A percentile compares a stretch with the other conserved stretches of the same genome.
phyloP scores from a whole-genome alignment of 2,113 vertebrate genomes.

The Speoplatyrhinus poulsoni region DNA sequence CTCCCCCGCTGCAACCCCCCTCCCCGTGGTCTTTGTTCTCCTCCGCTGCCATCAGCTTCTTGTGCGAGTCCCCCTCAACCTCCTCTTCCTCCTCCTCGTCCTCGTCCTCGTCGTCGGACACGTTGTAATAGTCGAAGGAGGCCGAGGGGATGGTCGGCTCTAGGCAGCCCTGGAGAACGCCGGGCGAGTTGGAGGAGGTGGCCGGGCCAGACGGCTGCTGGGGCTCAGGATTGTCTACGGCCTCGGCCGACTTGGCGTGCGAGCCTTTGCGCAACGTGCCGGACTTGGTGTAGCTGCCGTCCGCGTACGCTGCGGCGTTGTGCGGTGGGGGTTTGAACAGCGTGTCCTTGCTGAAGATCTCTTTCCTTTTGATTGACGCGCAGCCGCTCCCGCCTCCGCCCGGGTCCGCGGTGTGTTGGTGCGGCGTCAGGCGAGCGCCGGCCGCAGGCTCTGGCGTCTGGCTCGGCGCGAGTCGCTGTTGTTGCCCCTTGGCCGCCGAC shows the following conservation, averaged over 20 bases:
- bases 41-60: constrained; percentile 83
- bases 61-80: constrained; percentile 82
- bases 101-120: constrained; percentile 92
- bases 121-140: constrained; percentile 98
- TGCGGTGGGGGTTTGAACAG: constrained; percentile 93
- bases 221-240: constrained; percentile 89
- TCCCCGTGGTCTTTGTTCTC: constrained; percentile 79
- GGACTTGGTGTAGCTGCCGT: constrained; percentile 90
- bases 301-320: constrained; percentile 86
- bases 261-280: constrained; percentile 92
- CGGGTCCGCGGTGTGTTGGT: constrained; percentile 86
- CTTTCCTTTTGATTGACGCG: constrained; percentile 92
- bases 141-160: constrained; percentile 83
- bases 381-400: constrained; percentile 74
- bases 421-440: constrained; percentile 89
- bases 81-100: constrained; percentile 86
- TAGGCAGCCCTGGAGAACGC: constrained; percentile 80
- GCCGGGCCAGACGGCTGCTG: constrained; percentile 86
- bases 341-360: constrained; percentile 99
- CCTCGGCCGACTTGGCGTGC: constrained; percentile 88
- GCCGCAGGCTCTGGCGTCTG: constrained; percentile 83
- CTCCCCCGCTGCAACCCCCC: constrained; percentile 81
- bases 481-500: constrained; percentile 80
- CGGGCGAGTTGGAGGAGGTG: constrained; percentile 80
- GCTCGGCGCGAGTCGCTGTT: constrained; percentile 78